Percentiles rank a stretch among this genome's conserved stretches.
phyloP scores from a whole-genome alignment of 2,113 vertebrate species.

The Sinosuthora webbiana region DNA sequence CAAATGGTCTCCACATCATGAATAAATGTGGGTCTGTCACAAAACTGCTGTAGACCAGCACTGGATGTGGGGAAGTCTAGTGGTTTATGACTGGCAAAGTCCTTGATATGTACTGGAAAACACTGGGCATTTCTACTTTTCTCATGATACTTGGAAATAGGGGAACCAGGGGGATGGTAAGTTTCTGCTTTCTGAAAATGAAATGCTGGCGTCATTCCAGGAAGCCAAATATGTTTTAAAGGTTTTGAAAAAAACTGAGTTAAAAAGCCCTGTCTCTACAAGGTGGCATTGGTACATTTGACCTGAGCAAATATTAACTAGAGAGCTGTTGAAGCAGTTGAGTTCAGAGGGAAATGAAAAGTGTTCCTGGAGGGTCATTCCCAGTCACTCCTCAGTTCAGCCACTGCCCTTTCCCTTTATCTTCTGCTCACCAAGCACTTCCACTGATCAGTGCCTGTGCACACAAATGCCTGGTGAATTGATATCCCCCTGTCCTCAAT shows the following conservation, averaged over 20 bases:
- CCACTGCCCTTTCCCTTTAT: neutral
- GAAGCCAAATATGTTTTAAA: neutral
- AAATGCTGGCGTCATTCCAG: neutral
- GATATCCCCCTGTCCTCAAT: too few relatives aligned
- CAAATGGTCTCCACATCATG: neutral
- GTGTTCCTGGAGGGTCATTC: neutral
- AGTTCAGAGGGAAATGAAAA: neutral
- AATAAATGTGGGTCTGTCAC: neutral
- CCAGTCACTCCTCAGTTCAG: neutral
- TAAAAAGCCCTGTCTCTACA: neutral
- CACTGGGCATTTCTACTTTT: neutral
- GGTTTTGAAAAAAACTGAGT: neutral
- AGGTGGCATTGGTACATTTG: fast-evolving
- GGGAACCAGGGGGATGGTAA: neutral
- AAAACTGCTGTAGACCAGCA: neutral
- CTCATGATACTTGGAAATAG: neutral
- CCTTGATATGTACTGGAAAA: neutral
- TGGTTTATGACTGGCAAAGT: neutral
- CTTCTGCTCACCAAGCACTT: neutral
- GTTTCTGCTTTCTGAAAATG: neutral
- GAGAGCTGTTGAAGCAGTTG: neutral
- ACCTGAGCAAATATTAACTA: neutral
- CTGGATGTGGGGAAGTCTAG: neutral
- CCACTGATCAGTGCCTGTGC: too few relatives aligned
- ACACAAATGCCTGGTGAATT: fast-evolving